Evolutionary conservation across 2,888 invertebrate species (phyloP), one percentile per base, ranked within the genome.

Genomic region (Onchidella celtica): DNA sequence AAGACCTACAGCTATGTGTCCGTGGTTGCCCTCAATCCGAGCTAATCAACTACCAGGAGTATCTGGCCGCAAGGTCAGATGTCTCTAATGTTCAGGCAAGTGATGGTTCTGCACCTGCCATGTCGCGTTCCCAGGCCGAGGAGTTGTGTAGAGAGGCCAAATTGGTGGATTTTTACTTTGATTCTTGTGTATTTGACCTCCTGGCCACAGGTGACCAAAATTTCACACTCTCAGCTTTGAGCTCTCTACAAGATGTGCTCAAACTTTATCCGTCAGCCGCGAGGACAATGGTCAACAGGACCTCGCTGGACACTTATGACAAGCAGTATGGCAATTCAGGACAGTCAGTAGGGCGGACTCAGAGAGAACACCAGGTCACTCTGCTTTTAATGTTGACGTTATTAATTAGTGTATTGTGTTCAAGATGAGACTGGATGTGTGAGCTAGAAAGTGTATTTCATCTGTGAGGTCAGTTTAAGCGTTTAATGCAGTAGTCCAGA

Each of bases 131-230:
- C 29, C 87, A 92, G 32, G 93, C 93, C 0, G 87, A 90, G 83
- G 89, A 90, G 9, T 86, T 91, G 61, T 94, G 94, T 85, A 89
- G 91, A 17, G 87, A 91, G 27, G 90, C 92, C 32, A 91, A 93
- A 81, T 88, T 94, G 40, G 93, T 94, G 40, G 95, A 94, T 87
- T 94, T 94, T 86, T 95, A 94, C 90, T 93, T 95, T 85, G 95
- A 95, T 90, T 94, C 95, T 85, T 95, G 95, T 90, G 94, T 95
- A 78, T 95, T 95, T 89, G 95, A 95, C 90, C 91, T 95, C 83
- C 92, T 95, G 92, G 93, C 94, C 3, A 94, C 95, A 2, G 94
- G 94, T 1, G 94, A 94, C 76, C 89, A 91, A 24, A 93, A 93
- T 74, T 94, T 94, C 85, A 91, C 92, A n/a, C 84, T 91, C 69